Evolutionary conservation across 2,888 invertebrate genomes (phyloP), one percentile per base, ranked within the genome.

Genomic region (Polyommatus icarus): DNA sequence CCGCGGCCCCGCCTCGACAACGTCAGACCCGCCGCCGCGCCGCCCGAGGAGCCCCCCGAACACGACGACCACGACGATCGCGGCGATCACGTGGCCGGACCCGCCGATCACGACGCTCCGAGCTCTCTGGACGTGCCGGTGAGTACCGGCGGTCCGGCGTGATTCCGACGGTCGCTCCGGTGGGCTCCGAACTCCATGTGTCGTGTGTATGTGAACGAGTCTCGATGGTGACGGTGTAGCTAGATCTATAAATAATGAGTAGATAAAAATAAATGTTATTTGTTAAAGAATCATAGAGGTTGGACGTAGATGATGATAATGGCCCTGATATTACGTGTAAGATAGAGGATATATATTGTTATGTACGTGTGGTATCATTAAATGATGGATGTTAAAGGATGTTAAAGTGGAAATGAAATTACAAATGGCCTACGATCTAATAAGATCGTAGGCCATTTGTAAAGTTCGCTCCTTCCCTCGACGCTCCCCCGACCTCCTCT

Each of bases 161-260:
- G 89, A 90, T 86, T 84, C 83, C 78, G 77, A 75, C 78, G 83
- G 83, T 83, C 84, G 84, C 84, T 85, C 84, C 83, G 85, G 84
- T 82, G 79, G 20, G 50, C 67, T 29, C 2, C 24, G 15, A 20
- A 79, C 40, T 75, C 71, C 15, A 61, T 36, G 61, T 78, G 72
- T 75, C 73, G 76, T 77, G 76, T 59, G n/a, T 77, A 18, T 72
- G 72, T 77, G 76, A 67, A 77, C 72, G 57, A 36, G 40, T 72
- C 57, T 71, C 36, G 77, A 77, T 72, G 54, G 83, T 84, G 84
- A 84, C 86, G 83, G 87, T 87, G 85, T 91, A 91, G 90, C 86
- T 91, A 92, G 90, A 87, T 85, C 88, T 89, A 91, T 92, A 91
- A 90, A 90, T 90, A 86, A 89, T 92, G 90, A 88, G 90, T 88